Base-by-base conservation (phyloP, 2,797 vertebrate genomes). In the Crocodylus rhombifer region DNA sequence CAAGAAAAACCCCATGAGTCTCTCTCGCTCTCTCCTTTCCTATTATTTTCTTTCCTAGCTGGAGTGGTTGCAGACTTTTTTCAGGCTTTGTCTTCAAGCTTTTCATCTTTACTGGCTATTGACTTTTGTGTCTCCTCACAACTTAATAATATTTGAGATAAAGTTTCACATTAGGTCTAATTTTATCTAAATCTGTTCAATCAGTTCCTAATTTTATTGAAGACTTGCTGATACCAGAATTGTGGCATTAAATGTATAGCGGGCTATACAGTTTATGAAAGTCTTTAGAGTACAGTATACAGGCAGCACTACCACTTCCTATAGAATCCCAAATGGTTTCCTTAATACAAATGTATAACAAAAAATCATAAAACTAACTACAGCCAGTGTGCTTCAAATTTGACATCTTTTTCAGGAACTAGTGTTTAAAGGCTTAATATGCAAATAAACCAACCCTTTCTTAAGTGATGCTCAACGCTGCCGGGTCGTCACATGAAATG, bases 391-490 rank as follows among this genome's bases (percentile, higher is more conserved):
- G 28, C 42, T 94, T 51, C 3, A 7, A 88, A 86, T 89, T 87
- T 91, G 86, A 64, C 81, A 87, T 93, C 92, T 91, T 88, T 88
- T 90, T 85, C 91, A 81, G 91, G 93, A 94, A 65, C 2, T 20
- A 85, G 56, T 36, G 94, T 94, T 91, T 30, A 77, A 42, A 77
- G 93, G 95, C 94, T 95, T 71, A 74, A 65, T 89, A 21, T 88
- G 61, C 62, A 93, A 96, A 92, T 67, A 89, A 69, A 94, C 89
- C 94, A 93, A 36, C 88, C 87, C 73, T 94, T 92, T 89, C 42
- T 82, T 60, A 93, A 62, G 85, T 96, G 91, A 83, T 93, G 63
- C 78, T 69, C 71, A 95, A 80, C 16, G 57, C 92, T 84, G 77
- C 93, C 82, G 91, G n/a, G 94, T 16, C 80, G 14, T 84, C 94